Conservation (phyloP, 2,888 invertebrate species). For the Priocnemis perturbator region DNA sequence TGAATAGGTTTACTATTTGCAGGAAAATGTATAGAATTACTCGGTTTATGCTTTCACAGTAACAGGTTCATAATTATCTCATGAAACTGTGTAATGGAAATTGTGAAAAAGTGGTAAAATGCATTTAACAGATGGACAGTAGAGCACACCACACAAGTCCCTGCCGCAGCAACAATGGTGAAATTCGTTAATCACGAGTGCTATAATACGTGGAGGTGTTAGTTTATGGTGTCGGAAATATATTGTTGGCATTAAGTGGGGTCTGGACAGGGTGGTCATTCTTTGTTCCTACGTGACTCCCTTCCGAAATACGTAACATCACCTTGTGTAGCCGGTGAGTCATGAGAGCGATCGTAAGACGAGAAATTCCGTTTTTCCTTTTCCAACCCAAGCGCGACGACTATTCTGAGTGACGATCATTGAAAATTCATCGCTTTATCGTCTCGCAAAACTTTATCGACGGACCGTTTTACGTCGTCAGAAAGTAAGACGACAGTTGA, state of each 20-base stretch:
- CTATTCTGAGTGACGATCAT: slow-evolving; percentile 29
- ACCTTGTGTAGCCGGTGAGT: slow-evolving; percentile 19
- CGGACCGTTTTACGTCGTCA: slow-evolving; percentile 34
- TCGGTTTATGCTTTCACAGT: too few relatives aligned
- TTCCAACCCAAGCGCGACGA: slow-evolving; percentile 21
- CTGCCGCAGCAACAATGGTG: slow-evolving; percentile 23
- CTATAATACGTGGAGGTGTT: slow-evolving; percentile 52
- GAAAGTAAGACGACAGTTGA: slow-evolving; percentile 25
- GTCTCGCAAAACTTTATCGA: slow-evolving; percentile 46
- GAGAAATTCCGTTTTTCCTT: slow-evolving; percentile 30
- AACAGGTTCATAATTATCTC: too few relatives aligned
- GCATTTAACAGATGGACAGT: too few relatives aligned
- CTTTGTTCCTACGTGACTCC: slow-evolving; percentile 60
- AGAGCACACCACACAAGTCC: slow-evolving; percentile 1
- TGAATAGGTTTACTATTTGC: too few relatives aligned
- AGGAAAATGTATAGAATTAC: too few relatives aligned
- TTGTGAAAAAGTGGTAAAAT: too few relatives aligned
- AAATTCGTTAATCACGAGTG: slow-evolving; percentile 60
- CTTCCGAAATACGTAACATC: slow-evolving; percentile 45
- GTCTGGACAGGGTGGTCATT: slow-evolving; percentile 54
- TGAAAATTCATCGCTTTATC: slow-evolving; percentile 56
- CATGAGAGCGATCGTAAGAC: slow-evolving; percentile 38
- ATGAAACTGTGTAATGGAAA: too few relatives aligned
- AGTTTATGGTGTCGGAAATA: slow-evolving; percentile 59
- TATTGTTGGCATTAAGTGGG: slow-evolving; percentile 61